Evolutionary conservation across 2,113 vertebrate species (phyloP), one percentile per base, ranked within the genome.

Genomic region (Caranx ignobilis): DNA sequence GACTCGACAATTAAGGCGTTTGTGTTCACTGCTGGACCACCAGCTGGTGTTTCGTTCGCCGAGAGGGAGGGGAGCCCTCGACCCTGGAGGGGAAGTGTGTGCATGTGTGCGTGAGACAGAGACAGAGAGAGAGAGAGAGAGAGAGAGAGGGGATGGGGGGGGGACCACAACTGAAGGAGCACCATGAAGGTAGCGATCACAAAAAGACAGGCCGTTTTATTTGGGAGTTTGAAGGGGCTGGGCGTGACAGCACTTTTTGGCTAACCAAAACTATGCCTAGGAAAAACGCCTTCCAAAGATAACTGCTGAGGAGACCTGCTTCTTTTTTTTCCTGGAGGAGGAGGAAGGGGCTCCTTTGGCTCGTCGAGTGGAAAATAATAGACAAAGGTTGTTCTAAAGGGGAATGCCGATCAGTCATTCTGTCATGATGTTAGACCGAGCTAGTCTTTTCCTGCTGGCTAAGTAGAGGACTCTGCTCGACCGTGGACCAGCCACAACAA

Each of bases 241-340:
- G 94, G 94, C 85, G 94, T 91, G 91, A 92, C 91, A 9, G 81
- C 60, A 71, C 77, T 93, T 91, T 91, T 72, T 87, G 92, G 90
- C 92, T 91, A 93, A 95, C 94, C 93, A 94, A 94, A 95, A 93
- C 85, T 93, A 94, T 94, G 92, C 77, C 91, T 83, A 48, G 83
- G 89, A 90, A 82, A 91, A 87, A 84, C 84, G 81, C 60, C 86
- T 89, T 94, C 93, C 93, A 95, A 94, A 90, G 93, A 95, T 93
- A 95, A 94, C 93, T 91, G 85, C 87, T 60, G 87, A 89, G 87
- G 90, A 93, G 87, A 92, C 87, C 86, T 82, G 83, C 34, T 81
- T 82, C 85, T 87, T 88, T 75, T 75, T 75, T 82, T 81, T 75
- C 59, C 69, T 81, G 65, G 48, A 35, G 71, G 39, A 79, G 86